Base-by-base conservation (phyloP, 2,888 invertebrate species). In the Sinodicranocentrus sp. region DNA sequence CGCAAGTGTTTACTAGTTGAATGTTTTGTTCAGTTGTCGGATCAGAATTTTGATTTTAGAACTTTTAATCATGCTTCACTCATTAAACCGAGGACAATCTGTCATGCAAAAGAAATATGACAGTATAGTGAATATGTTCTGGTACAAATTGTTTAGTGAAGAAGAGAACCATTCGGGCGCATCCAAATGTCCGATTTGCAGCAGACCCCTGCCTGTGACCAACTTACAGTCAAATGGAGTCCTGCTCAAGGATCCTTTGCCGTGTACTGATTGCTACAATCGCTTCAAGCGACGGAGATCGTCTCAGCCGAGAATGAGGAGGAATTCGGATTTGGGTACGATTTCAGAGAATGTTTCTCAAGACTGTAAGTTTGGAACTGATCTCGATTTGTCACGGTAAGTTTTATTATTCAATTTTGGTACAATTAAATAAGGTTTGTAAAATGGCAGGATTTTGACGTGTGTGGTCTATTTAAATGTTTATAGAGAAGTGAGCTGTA, bases 401-500 rank as follows among this genome's bases (percentile, higher is more conserved):
- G 68, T 21, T 33, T 33, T 33, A 33, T 33, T 33, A 33, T 33
- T 33, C 33, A 33, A 33, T 3, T 33, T 33, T 33, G 3, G 33
- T 33, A 10, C n/a, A n/a, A n/a, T n/a, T n/a, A n/a, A n/a, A n/a
- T n/a, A n/a, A n/a, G n/a, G n/a, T n/a, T n/a, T n/a, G n/a, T n/a
- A n/a, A n/a, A n/a, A n/a, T n/a, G n/a, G n/a, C n/a, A n/a, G n/a
- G n/a, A n/a, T n/a, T n/a, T 33, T 33, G 33, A 10, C 10, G 33
- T 63, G 44, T 44, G 61, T 61, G 57, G 59, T 68, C 23, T 59
- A 10, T 15, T 54, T 21, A 3, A 48, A 48, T n/a, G n/a, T n/a
- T n/a, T n/a, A n/a, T n/a, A 86, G 86, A 67, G 82, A 84, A 78
- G 79, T 86, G 33, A 86, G 84, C 75, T 86, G 86, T 70, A 79